Evolutionary conservation across 1,140 invertebrate genomes (phyloP), one percentile per base, ranked within the genome.

Genomic region (Nautilus pompilius): DNA sequence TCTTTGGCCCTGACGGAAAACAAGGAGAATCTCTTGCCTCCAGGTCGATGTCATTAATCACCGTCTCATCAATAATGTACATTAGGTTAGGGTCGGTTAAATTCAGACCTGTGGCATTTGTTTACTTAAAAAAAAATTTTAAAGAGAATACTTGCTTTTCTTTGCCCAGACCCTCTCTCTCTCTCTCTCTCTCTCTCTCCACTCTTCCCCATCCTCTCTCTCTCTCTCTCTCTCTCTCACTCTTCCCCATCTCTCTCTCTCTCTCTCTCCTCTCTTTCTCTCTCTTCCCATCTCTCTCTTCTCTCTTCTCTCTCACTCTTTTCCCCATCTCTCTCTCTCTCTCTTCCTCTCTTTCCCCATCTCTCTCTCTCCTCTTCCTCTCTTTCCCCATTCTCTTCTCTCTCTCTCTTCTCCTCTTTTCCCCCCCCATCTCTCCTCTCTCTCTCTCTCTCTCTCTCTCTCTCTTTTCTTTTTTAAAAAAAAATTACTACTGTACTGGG

Each of bases 171-270:
- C n/a, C n/a, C n/a, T n/a, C n/a, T n/a, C n/a, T n/a, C n/a, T n/a
- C n/a, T n/a, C n/a, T n/a, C n/a, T n/a, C n/a, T n/a, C n/a, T n/a
- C n/a, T n/a, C n/a, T n/a, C n/a, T n/a, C n/a, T n/a, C n/a, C n/a
- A n/a, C n/a, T n/a, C n/a, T n/a, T n/a, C n/a, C n/a, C n/a, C n/a
- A n/a, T n/a, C n/a, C n/a, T n/a, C 48, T 49, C 48, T 49, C 48
- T 49, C 48, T 49, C 2, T 53, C 15, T 53, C 49, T 6, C 49
- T 46, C 45, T 46, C 45, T 4, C 45, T 46, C 45, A 4, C 45
- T 53, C 49, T 49, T 20, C 6, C 20, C 29, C 49, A n/a, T 53
- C 49, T 53, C 49, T 53, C 49, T 53, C 49, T 24, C 49, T 53
- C 6, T 24, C 5, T 53, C 3, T 53, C 49, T 53, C 5, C 49